Base-by-base conservation (phyloP, 2,797 vertebrate genomes). In the Loriculus beryllinus region DNA sequence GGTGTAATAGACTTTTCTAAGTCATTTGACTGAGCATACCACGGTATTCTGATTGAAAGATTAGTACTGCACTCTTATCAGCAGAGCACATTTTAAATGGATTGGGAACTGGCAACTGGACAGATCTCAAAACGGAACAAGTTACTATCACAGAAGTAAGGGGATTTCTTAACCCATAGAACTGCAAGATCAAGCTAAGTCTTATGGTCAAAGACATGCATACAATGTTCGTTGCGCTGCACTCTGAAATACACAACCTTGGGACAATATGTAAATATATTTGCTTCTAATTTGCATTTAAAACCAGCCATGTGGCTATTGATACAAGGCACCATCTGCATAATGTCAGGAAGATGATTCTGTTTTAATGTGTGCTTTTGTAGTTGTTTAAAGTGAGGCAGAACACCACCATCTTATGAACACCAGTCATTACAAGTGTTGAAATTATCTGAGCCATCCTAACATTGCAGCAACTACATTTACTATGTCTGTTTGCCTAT, bases 1-100 rank as follows among this genome's bases (percentile, higher is more conserved):
- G 76, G 40, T 69, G 16, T 26, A 90, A 74, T 45, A 60, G 48
- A 68, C 75, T 82, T 76, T n/a, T 52, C 3, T 28, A 93, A 88
- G 78, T 67, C 83, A 64, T 60, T 92, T 60, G 51, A 64, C 37
- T 68, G 52, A 86, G 43, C 35, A 26, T 29, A 86, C 28, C 33
- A 9, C n/a, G 45, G 70, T 40, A 82, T 84, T 76, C 86, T 84
- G 92, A 95, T 84, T 86, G 74, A 74, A 92, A 90, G 82, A 89
- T 86, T 60, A 90, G 28, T 40, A 31, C 51, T 7, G 7, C 15
- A 21, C 48, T 10, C 2, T 45, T 45, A 82, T 47, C 85, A 82
- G 51, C 47, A 82, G 33, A 82, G 76, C 10, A 40, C 6, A 56
- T 56, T 91, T 88, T 67, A 82, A 84, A 82, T 25, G 16, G 59